Evolutionary conservation across 1,140 invertebrate genomes (phyloP).

Genomic region (Leptonema lineaticorne): DNA sequence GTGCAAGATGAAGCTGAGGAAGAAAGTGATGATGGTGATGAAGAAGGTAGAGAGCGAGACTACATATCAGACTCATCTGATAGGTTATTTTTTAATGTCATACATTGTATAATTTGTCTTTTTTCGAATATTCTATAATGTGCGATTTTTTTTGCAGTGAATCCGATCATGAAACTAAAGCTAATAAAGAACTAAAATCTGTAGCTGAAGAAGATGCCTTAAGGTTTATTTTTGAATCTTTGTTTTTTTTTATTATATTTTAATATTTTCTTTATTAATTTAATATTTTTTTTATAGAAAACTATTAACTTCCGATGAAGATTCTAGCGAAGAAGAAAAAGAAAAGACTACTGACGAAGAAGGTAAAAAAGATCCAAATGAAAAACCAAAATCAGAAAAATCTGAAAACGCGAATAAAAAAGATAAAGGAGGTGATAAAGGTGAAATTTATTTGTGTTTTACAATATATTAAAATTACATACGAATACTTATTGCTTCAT

Average conservation of each 20-base stretch:
- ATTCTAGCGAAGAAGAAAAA: constrained; percentile 79
- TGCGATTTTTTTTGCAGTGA: constrained; percentile 58
- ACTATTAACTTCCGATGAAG: constrained; percentile 86
- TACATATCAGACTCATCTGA: constrained; percentile 84
- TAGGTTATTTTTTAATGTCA: constrained; percentile 48
- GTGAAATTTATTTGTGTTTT: background rate
- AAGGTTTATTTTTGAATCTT: too few species aligned
- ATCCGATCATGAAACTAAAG: constrained; percentile 74
- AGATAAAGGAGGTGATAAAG: constrained; percentile 40
- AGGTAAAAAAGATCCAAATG: constrained; percentile 61
- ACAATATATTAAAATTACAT: background rate
- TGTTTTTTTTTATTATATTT: too few species aligned
- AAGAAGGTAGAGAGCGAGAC: constrained; percentile 87
- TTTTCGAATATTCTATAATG: background rate
- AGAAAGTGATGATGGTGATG: constrained; percentile 96
- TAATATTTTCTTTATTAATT: background rate
- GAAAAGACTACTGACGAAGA: constrained; percentile 61
- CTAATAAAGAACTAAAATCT: constrained; percentile 72
- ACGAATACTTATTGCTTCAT: background rate
- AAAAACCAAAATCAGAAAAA: constrained; percentile 64
- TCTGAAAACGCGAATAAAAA: constrained; percentile 64
- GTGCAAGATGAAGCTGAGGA: constrained; percentile 88
- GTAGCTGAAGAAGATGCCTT: constrained; percentile 90
- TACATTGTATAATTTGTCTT: background rate
- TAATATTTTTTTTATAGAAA: constrained; percentile 55